These are phyloP conservation scores for Argynnis bischoffii DNA, from an alignment of 2,888 invertebrate species.

Conservation along the genomic window DNA sequence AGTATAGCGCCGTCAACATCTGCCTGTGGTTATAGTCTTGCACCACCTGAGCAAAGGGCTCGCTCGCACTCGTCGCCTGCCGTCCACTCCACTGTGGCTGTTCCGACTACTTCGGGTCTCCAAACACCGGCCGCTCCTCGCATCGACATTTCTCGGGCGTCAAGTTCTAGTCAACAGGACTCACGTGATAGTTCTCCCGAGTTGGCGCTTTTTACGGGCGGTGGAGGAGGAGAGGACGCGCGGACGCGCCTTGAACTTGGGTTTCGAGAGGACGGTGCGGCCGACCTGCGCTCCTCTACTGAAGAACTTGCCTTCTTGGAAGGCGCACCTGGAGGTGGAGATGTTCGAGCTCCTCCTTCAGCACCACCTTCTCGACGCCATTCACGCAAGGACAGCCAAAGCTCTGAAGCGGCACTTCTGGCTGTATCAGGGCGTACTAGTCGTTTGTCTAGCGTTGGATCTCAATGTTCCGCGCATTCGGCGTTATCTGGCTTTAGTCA, in stretches of 20 bases:
- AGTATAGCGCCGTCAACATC: slow-evolving; percentile 48
- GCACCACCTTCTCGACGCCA: slow-evolving; percentile 64
- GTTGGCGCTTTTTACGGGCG: slow-evolving; percentile 88
- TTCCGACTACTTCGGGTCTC: slow-evolving; percentile 42
- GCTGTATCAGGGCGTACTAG: slow-evolving; percentile 91
- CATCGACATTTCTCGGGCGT: slow-evolving; percentile 94
- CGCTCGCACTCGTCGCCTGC: slow-evolving; percentile 71
- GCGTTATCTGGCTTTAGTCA: slow-evolving; percentile 65
- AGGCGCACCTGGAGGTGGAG: slow-evolving; percentile 58
- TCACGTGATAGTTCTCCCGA: slow-evolving; percentile 93
- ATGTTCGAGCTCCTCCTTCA: slow-evolving; percentile 70
- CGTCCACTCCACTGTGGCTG: slow-evolving; percentile 43
- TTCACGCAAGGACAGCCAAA: slow-evolving; percentile 87
- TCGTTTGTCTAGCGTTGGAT: slow-evolving; percentile 91
- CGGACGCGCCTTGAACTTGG: slow-evolving; percentile 73
- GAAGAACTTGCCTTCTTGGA: slow-evolving; percentile 94
- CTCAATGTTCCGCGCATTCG: slow-evolving; percentile 86
- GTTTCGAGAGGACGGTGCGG: slow-evolving; percentile 90
- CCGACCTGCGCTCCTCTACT: slow-evolving; percentile 92
- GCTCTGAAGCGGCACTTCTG: slow-evolving; percentile 89
- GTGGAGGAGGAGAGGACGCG: slow-evolving; percentile 49
- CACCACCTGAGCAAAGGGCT: slow-evolving; percentile 66
- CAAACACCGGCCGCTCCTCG: slow-evolving; percentile 90
- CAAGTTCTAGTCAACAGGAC: slow-evolving; percentile 93
- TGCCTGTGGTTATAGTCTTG: slow-evolving; percentile 48